phyloP scores from a whole-genome alignment of 2,113 vertebrate genomes.

The Sphaerodactylus townsendi region DNA sequence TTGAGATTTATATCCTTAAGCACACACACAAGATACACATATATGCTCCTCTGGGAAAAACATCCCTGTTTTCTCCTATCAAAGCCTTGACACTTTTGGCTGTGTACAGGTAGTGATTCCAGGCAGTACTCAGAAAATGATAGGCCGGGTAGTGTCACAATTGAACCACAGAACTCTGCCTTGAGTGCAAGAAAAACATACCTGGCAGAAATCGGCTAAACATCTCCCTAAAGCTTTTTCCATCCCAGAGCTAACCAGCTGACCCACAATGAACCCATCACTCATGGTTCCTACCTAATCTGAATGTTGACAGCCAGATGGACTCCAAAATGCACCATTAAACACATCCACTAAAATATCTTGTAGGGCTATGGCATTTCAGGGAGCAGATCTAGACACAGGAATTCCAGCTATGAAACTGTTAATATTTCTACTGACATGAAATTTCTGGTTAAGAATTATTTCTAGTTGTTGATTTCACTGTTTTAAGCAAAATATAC shows the following conservation, averaged over 20 bases:
- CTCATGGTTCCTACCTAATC: not conserved
- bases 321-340: not conserved
- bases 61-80: not conserved
- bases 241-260: not conserved
- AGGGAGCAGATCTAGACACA: not conserved
- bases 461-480: not conserved
- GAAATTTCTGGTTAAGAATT: not conserved
- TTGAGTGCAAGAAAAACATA: not conserved
- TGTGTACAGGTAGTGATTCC: not conserved
- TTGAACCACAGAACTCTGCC: not conserved
- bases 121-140: not conserved
- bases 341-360: not conserved
- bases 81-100: not conserved
- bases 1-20: not conserved
- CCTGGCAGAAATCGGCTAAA: not conserved
- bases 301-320: not conserved
- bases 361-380: slow-evolving; percentile 1
- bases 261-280: slow-evolving; percentile 3
- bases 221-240: slow-evolving; percentile 5
- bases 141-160: not conserved
- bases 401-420: not conserved
- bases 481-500: not conserved
- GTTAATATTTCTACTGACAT: not conserved
- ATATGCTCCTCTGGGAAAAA: not conserved
- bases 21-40: not conserved